Evolutionary conservation across 1,140 invertebrate species (phyloP).

Genomic region (Trichomalopsis sarcophagae): DNA sequence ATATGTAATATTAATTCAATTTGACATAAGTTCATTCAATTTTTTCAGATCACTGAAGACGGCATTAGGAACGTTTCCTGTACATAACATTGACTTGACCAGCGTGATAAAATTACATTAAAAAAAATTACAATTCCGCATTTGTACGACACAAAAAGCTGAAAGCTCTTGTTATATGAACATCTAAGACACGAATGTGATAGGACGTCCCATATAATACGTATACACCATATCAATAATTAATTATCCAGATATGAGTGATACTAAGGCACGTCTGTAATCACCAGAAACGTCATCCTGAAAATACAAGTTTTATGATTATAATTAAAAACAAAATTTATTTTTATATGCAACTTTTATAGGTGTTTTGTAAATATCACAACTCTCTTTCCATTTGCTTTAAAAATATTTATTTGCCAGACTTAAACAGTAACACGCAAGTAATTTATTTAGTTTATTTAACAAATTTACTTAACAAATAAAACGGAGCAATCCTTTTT

Average conservation of each 20-base stretch:
- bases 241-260: slow-evolving; percentile 76
- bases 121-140: slow-evolving; percentile 9
- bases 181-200: slow-evolving; percentile 70
- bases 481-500: slow-evolving; percentile 6
- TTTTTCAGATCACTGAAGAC: slow-evolving; percentile 72
- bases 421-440: slow-evolving; percentile 20
- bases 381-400: slow-evolving; percentile 45
- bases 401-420: slow-evolving; percentile 30
- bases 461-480: slow-evolving; percentile 24
- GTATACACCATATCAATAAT: slow-evolving; percentile 18
- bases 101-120: slow-evolving; percentile 67
- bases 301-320: slow-evolving; percentile 67
- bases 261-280: slow-evolving; percentile 82
- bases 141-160: background rate
- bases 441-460: slow-evolving; percentile 20
- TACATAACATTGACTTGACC: slow-evolving; percentile 66
- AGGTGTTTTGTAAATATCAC: background rate
- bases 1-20: background rate
- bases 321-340: slow-evolving; percentile 50
- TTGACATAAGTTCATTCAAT: slow-evolving; percentile 33
- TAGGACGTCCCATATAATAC: slow-evolving; percentile 42
- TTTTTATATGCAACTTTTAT: background rate
- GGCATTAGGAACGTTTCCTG: slow-evolving; percentile 72
- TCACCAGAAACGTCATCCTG: slow-evolving; percentile 85
- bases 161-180: background rate